Conservation (phyloP, 2,797 vertebrate species). For the Gallinago nigripennis region DNA sequence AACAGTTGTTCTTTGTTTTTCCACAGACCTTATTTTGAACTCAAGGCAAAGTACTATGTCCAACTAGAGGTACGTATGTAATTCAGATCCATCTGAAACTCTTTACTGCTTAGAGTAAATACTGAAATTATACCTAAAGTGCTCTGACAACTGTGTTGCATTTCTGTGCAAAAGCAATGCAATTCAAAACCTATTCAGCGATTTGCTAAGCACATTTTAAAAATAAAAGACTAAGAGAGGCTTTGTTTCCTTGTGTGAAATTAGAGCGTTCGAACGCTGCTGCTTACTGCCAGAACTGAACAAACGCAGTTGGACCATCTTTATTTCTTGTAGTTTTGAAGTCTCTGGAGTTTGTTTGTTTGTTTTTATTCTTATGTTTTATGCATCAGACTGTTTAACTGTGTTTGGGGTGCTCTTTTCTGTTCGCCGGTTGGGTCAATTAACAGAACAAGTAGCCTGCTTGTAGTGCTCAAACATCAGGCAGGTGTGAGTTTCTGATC, state of each 20-base stretch:
- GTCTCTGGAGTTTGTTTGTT: neutral
- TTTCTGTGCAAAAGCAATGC: neutral
- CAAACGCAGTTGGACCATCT: neutral
- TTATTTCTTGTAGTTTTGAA: neutral
- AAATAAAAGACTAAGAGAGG: neutral
- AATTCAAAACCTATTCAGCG: neutral
- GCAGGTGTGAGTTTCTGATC: neutral
- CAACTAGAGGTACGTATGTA: constrained; percentile 89
- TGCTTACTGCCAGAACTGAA: neutral
- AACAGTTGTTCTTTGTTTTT: constrained; percentile 25
- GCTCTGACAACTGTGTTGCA: rapidly evolving
- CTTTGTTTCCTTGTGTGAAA: neutral
- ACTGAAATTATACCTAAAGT: neutral
- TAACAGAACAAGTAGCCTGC: neutral
- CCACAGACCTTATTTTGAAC: constrained; percentile 94
- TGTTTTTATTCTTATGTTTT: neutral
- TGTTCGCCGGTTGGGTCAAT: neutral
- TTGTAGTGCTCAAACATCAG: neutral
- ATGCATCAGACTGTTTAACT: neutral
- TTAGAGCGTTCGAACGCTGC: neutral
- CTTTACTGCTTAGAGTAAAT: neutral
- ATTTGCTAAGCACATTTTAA: neutral
- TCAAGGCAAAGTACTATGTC: constrained; percentile 95
- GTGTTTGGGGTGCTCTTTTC: neutral
- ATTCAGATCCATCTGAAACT: neutral